Conservation (phyloP, 2,797 vertebrate species). For the Lophura swinhoii region DNA sequence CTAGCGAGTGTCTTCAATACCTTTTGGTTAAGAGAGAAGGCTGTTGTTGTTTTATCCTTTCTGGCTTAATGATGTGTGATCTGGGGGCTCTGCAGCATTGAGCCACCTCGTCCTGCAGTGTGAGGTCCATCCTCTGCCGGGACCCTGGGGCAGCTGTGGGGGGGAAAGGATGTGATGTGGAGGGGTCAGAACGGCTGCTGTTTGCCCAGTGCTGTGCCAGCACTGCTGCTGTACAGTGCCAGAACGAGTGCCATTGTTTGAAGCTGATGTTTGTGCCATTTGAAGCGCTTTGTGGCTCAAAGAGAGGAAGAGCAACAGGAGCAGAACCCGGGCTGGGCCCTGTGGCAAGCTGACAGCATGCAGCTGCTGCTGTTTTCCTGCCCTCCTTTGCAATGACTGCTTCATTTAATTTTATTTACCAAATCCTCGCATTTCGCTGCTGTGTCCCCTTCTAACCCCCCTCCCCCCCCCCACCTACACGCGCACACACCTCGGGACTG, state of each 20-base stretch:
- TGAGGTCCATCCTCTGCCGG: too few species aligned
- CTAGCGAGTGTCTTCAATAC: not conserved
- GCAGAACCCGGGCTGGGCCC: not conserved
- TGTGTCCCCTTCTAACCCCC: not conserved
- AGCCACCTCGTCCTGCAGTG: accelerated
- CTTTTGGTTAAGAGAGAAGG: not conserved
- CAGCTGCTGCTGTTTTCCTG: accelerated
- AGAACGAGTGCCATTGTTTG: accelerated
- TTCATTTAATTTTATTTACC: not conserved
- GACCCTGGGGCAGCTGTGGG: not conserved
- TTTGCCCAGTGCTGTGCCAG: accelerated
- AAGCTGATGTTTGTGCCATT: accelerated
- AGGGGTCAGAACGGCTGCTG: accelerated
- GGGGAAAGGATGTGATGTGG: too few species aligned
- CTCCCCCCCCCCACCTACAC: not conserved
- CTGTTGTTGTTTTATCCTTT: not conserved
- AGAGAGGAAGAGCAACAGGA: not conserved
- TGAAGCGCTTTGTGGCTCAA: accelerated
- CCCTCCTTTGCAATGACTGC: accelerated
- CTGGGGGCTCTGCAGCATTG: accelerated
- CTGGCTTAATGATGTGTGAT: not conserved
- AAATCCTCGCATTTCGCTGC: not conserved
- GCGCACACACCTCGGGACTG: not conserved
- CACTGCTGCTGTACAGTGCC: accelerated
- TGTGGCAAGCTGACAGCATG: accelerated